Conservation (phyloP, 2,113 vertebrate species). For the Gadus macrocephalus region DNA sequence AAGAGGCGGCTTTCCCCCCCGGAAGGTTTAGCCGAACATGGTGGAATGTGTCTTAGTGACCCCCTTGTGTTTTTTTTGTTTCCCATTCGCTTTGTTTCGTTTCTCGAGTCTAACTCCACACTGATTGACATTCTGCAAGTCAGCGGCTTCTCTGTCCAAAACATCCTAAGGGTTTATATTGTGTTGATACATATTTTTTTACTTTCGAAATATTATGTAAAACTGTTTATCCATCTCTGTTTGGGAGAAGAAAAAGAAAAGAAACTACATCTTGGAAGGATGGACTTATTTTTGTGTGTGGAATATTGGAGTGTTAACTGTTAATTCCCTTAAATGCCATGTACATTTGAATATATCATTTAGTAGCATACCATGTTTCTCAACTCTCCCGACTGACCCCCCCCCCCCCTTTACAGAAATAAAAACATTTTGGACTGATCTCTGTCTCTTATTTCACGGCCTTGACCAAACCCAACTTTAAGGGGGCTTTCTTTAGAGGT, state of each 20-base stretch:
- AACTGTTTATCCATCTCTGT: constrained; percentile 66
- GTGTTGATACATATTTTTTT: constrained; percentile 70
- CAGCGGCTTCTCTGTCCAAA: constrained; percentile 57
- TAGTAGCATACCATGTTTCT: constrained; percentile 74
- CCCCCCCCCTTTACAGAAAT: constrained; percentile 72
- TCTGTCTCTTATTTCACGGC: constrained; percentile 27
- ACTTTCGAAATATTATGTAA: constrained; percentile 60
- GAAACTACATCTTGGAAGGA: constrained; percentile 53
- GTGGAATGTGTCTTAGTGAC: constrained; percentile 36
- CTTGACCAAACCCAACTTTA: too few species aligned
- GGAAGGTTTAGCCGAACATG: constrained; percentile 36
- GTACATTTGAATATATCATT: constrained; percentile 78
- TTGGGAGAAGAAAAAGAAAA: constrained; percentile 52
- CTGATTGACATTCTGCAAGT: constrained; percentile 60
- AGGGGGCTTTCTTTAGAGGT: too few species aligned
- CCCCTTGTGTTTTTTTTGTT: constrained; percentile 31
- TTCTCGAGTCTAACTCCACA: constrained; percentile 42
- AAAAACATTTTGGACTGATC: constrained; percentile 72
- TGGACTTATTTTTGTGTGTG: constrained; percentile 62
- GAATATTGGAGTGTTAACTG: constrained; percentile 66
- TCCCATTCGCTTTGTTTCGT: constrained; percentile 21
- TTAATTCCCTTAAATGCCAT: constrained; percentile 69
- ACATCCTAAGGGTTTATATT: constrained; percentile 66
- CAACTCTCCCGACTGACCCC: constrained; percentile 58
- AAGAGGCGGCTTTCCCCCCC: constrained; percentile 41